phyloP scores from a whole-genome alignment of 1,140 invertebrate species.

The Zelostemma sp. region DNA sequence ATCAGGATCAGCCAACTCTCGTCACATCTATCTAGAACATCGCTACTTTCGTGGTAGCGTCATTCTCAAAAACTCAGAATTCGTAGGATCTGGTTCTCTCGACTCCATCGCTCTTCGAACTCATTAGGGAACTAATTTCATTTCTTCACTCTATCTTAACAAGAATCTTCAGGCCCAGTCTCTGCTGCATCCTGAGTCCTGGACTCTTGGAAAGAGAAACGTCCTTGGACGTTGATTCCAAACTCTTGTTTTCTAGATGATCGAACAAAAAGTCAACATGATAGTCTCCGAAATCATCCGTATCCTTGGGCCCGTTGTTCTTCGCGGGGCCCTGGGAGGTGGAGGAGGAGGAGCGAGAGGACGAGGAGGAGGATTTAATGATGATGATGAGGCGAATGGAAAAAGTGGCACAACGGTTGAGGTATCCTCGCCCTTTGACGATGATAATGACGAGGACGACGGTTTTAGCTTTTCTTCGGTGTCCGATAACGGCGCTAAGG shows the following conservation, averaged over 20 bases:
- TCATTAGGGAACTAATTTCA: not conserved
- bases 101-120: not conserved
- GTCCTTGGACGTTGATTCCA: not conserved
- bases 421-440: constrained; percentile 57
- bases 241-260: constrained; percentile 76
- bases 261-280: constrained; percentile 82
- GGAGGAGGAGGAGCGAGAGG: constrained; percentile 64
- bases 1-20: constrained; percentile 40
- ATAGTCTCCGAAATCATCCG: constrained; percentile 77
- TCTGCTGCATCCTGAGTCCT: constrained; percentile 29
- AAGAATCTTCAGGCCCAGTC: constrained; percentile 15
- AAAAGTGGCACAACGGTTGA: constrained; percentile 56
- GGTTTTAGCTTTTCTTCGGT: constrained; percentile 26
- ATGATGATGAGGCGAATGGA: constrained; percentile 29
- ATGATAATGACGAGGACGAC: constrained; percentile 47
- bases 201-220: constrained; percentile 15
- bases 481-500: constrained; percentile 35
- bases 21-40: constrained; percentile 19
- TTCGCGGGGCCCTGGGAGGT: constrained; percentile 71
- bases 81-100: too few relatives aligned
- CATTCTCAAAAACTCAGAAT: too few relatives aligned
- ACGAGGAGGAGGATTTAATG: constrained; percentile 60
- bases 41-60: not conserved
- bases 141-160: constrained; percentile 7
- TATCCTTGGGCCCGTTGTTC: constrained; percentile 76